phyloP scores from a whole-genome alignment of 37 sponge, comb jelly and placozoan species.

The Tethya wilhelma region DNA sequence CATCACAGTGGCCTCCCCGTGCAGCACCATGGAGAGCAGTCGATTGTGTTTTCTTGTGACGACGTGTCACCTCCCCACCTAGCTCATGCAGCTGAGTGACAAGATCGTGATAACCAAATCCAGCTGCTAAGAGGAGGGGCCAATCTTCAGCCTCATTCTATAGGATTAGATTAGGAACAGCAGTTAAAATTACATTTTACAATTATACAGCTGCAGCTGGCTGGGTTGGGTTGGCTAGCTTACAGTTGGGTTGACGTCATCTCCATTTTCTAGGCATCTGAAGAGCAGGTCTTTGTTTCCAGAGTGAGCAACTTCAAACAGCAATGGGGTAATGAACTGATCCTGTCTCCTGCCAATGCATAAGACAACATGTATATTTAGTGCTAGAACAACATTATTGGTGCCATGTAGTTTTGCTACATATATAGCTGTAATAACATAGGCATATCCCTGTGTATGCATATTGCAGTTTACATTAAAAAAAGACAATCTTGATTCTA shows the following conservation, averaged over 20 bases:
- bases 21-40: conserved; percentile 65
- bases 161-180: not conserved
- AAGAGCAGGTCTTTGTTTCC: conserved; percentile 41
- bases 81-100: conserved; percentile 37
- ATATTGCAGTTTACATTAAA: no score
- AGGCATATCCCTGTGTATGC: no score
- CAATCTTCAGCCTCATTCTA: conserved; percentile 60
- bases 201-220: not conserved
- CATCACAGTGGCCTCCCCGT: conserved; percentile 40
- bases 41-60: not conserved
- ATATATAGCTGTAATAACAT: no score
- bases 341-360: conserved; percentile 30
- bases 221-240: not conserved
- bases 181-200: not conserved
- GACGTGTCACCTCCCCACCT: conserved; percentile 34
- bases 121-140: conserved; percentile 61
- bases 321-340: conserved; percentile 25
- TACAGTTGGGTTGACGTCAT: conserved; percentile 74
- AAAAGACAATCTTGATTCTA: no score
- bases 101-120: conserved; percentile 27
- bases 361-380: not conserved
- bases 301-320: conserved; percentile 44
- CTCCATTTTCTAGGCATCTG: conserved; percentile 57
- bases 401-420: no score
- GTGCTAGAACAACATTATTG: no score